A percentile compares a stretch with the other conserved stretches of the same genome.
Evolutionary conservation across 2,888 invertebrate species (phyloP).

Genomic region (Lithophane semibrunnea): DNA sequence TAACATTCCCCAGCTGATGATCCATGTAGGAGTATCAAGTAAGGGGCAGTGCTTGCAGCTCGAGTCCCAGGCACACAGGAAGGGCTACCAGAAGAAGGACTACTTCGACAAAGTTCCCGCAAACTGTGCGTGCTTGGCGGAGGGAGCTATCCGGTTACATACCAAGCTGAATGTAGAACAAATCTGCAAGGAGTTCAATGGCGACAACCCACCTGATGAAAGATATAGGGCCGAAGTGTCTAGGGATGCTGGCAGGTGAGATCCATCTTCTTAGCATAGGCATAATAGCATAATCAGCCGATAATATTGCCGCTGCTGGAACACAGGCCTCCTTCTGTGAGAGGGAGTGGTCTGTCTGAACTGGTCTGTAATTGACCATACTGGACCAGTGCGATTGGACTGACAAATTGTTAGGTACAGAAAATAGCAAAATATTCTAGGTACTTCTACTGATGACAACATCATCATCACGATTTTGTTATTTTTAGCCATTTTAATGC

Average conservation of each 20-base stretch:
- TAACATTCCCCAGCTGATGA: conserved; percentile 89
- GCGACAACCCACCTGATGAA: conserved; percentile 65
- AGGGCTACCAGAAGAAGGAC: conserved; percentile 90
- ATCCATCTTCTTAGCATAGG: neutral
- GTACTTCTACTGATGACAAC: neutral
- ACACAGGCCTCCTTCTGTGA: neutral
- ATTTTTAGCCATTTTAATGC: neutral
- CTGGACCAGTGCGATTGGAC: neutral
- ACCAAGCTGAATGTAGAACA: conserved; percentile 87
- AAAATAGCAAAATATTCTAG: neutral
- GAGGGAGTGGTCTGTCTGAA: neutral
- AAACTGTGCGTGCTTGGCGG: conserved; percentile 77
- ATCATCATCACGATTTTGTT: neutral
- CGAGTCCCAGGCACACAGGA: conserved; percentile 92
- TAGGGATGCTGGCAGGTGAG: conserved; percentile 91
- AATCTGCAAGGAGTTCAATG: conserved; percentile 88
- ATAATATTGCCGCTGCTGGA: neutral
- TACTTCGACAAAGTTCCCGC: conserved; percentile 86
- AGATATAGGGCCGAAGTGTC: conserved; percentile 86
- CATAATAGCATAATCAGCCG: neutral
- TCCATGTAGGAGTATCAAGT: conserved; percentile 95
- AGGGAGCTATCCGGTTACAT: conserved; percentile 87
- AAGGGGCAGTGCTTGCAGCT: conserved; percentile 91
- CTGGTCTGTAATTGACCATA: neutral
- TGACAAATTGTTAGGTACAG: neutral